phyloP scores from a whole-genome alignment of 2,797 vertebrate species.

The Mus spretus region DNA sequence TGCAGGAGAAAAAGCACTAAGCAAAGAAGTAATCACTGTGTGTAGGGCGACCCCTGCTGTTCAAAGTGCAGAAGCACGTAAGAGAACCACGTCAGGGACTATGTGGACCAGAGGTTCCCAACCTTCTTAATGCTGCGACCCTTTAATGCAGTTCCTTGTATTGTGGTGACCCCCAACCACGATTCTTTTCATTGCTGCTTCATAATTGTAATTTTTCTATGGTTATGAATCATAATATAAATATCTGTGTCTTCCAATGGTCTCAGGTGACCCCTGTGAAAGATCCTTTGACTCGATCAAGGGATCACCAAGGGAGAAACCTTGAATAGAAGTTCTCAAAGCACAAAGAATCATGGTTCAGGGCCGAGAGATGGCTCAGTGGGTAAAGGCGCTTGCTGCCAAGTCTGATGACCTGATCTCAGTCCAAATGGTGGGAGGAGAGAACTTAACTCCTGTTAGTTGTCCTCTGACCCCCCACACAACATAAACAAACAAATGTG shows the following conservation, averaged over 20 bases:
- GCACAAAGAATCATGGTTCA: neutral
- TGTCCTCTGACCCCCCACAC: neutral
- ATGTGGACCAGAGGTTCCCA: neutral
- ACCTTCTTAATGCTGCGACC: neutral
- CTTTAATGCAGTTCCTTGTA: neutral
- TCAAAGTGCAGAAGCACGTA: neutral
- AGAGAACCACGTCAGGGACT: neutral
- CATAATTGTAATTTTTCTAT: neutral
- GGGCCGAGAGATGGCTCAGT: neutral
- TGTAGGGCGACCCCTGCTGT: constrained; percentile 65
- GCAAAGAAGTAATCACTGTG: neutral
- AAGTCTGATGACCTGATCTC: neutral
- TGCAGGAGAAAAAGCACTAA: neutral
- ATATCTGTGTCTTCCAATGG: neutral
- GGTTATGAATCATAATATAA: neutral
- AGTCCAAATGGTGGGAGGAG: neutral
- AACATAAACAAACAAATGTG: neutral
- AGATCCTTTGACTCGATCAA: neutral
- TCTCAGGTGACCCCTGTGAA: neutral
- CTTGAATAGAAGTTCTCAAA: neutral
- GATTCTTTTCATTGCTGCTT: neutral
- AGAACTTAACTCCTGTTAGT: neutral
- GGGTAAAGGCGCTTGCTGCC: neutral
- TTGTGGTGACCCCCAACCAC: neutral
- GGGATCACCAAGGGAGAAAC: neutral